Evolutionary conservation across 1,140 invertebrate species (phyloP).

Genomic region (Drosophila rhopaloa): DNA sequence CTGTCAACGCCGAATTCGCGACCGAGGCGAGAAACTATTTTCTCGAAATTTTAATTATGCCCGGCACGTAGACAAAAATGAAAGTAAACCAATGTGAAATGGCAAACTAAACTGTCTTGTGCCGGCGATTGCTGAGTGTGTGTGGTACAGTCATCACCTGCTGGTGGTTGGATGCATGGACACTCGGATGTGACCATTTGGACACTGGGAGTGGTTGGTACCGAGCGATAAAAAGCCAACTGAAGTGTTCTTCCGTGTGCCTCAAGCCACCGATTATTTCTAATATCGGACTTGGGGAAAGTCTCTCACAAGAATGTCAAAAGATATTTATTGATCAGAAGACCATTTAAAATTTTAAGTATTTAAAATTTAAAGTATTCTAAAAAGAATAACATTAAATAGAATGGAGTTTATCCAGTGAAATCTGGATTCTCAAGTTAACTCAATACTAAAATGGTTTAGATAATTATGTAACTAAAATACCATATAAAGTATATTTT

Average conservation of each 20-base stretch:
- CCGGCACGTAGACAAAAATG: slow-evolving; percentile 76
- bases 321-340: not conserved
- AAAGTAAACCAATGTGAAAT: slow-evolving; percentile 79
- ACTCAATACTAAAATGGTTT: too few relatives aligned
- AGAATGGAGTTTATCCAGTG: too few relatives aligned
- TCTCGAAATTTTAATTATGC: slow-evolving; percentile 75
- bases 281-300: slow-evolving; percentile 8
- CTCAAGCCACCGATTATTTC: slow-evolving; percentile 1
- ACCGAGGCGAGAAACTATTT: slow-evolving; percentile 70
- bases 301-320: not conserved
- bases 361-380: not conserved
- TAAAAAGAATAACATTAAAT: too few relatives aligned
- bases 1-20: slow-evolving; percentile 51
- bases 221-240: slow-evolving; percentile 3
- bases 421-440: too few relatives aligned
- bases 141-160: slow-evolving; percentile 22
- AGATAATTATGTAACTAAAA: too few relatives aligned
- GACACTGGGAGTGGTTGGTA: slow-evolving; percentile 19
- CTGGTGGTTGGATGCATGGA: slow-evolving; percentile 8
- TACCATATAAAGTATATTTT: too few relatives aligned
- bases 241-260: slow-evolving; percentile 2
- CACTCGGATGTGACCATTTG: slow-evolving; percentile 10
- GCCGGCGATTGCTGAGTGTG: slow-evolving; percentile 12
- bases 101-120: slow-evolving; percentile 53
- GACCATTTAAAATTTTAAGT: not conserved